Conservation (phyloP, 2,113 vertebrate genomes). For the Laterallus jamaicensis region DNA sequence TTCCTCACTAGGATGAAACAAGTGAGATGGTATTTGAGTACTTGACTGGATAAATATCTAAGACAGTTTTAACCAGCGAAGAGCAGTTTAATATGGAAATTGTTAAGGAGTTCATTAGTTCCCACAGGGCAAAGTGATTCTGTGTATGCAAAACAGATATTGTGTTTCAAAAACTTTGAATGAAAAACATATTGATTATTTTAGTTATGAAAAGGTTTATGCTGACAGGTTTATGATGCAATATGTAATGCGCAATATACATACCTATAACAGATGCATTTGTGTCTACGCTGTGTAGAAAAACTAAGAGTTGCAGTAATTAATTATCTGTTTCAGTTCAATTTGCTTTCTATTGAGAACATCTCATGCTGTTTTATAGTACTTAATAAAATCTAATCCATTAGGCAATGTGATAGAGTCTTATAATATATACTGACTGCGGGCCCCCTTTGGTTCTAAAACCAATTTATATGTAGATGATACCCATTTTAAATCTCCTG, state of each 20-base stretch:
- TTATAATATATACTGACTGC: slow-evolving; percentile 73
- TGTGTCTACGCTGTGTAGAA: slow-evolving; percentile 7
- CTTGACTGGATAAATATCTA: neutral
- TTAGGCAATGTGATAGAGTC: slow-evolving; percentile 76
- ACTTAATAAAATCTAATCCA: slow-evolving; percentile 80
- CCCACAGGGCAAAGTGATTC: neutral
- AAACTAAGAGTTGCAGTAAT: slow-evolving; percentile 72
- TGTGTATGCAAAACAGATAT: neutral
- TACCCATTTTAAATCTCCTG: slow-evolving; percentile 74
- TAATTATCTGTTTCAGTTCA: slow-evolving; percentile 78
- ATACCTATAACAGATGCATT: neutral
- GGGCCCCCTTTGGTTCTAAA: slow-evolving; percentile 74
- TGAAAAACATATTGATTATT: slow-evolving; percentile 14
- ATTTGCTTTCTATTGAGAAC: slow-evolving; percentile 71
- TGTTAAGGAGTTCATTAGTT: neutral
- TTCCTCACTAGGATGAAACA: neutral
- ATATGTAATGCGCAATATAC: neutral
- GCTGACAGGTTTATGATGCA: slow-evolving; percentile 29
- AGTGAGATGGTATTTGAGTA: neutral
- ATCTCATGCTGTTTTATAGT: slow-evolving; percentile 72
- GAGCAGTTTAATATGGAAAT: neutral
- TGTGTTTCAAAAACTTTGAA: neutral
- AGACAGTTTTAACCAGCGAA: neutral
- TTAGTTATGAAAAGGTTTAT: slow-evolving; percentile 5
- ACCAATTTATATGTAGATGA: slow-evolving; percentile 87